Base-by-base conservation (phyloP, 2,888 invertebrate species). In the Chymomyza caudatula region DNA sequence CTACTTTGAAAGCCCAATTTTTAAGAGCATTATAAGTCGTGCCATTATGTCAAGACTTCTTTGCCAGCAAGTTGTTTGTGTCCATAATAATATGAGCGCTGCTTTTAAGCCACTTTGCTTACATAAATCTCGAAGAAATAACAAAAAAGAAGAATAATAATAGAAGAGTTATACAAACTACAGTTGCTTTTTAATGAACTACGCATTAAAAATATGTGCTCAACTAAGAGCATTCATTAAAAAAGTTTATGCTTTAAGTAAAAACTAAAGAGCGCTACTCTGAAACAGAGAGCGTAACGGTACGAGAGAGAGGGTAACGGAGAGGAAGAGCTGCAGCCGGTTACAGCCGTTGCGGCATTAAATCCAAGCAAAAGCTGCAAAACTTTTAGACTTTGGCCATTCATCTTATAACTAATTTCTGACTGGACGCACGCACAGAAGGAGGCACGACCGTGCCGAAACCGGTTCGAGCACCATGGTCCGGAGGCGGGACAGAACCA, bases 181-280 rank as follows among this genome's bases (percentile, higher is more conserved):
- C 81, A 82, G 82, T 84, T 77, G 82, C 72, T 72, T 82, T 82
- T 82, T 82, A 82, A 82, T 82, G 86, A 82, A 82, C 78, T 82
- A 67, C 76, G 78, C 78, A 86, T 78, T 78, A 82, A 81, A 86
- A 86, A 86, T 86, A 79, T 86, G 77, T 79, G 74, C 77, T 64
- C 70, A 78, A 83, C 85, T 85, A 73, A 85, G 83, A 85, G 87
- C 83, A 83, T 86, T 83, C 83, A 83, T 83, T 86, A 86, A 82
- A 85, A 82, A 83, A 86, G 78, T 83, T 83, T 80, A 53, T 67
- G 67, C 79, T 82, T 86, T 77, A 81, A 86, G 78, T 72, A 77
- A 71, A 68, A 59, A 70, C 69, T 76, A 77, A 74, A 72, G 67
- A 66, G 67, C 58, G 44, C n/a, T n/a, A n/a, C n/a, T n/a, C n/a